A percentile compares a stretch with the other conserved stretches of the same genome.
Conservation (phyloP, 2,797 vertebrate species). For the Heteromormyrus szaboi region DNA sequence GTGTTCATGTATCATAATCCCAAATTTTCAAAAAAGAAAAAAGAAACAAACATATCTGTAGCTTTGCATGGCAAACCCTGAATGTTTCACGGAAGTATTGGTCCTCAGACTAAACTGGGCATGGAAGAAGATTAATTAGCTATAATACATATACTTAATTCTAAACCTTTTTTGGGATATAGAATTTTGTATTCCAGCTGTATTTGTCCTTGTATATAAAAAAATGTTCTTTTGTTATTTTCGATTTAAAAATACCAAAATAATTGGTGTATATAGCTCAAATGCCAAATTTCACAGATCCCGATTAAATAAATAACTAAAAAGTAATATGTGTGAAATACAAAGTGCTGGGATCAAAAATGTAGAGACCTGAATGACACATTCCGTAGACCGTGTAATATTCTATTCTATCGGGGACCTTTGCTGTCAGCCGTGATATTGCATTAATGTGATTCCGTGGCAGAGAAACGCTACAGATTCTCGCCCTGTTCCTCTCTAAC, state of each 20-base stretch:
- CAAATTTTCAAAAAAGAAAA: neutral
- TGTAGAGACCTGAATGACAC: neutral
- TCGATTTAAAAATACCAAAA: neutral
- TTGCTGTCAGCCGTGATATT: neutral
- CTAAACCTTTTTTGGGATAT: neutral
- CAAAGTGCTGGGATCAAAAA: neutral
- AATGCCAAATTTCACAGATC: neutral
- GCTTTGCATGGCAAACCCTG: neutral
- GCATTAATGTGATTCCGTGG: neutral
- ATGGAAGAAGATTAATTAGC: neutral
- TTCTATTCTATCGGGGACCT: neutral
- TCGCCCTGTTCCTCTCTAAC: neutral
- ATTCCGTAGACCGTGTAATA: neutral
- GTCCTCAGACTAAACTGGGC: neutral
- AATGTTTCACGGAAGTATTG: neutral
- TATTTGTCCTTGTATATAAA: neutral
- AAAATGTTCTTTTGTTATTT: neutral
- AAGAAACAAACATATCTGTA: neutral
- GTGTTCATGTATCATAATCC: neutral
- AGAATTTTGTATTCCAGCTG: neutral
- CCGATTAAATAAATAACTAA: neutral
- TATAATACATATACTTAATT: neutral
- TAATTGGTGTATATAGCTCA: neutral
- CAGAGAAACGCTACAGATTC: neutral
- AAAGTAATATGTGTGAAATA: slow-evolving; percentile 1